These are phyloP conservation scores for Pipistrellus pipistrellus DNA, from an alignment of 2,797 vertebrate species.

Conservation along the genomic window DNA sequence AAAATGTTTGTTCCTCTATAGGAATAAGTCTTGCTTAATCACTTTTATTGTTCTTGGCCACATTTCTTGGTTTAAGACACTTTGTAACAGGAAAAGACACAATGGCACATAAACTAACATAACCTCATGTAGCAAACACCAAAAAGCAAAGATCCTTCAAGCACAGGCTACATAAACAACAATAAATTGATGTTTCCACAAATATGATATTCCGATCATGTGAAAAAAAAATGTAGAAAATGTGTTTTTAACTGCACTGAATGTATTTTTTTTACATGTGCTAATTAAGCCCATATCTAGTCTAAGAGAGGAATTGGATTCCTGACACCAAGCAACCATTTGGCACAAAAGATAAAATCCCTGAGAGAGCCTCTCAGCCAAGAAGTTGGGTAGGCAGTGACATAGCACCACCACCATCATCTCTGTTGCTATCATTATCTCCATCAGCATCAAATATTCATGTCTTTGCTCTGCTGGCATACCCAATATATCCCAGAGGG, in stretches of 20 bases:
- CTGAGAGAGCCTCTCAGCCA: neutral
- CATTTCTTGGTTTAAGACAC: constrained; percentile 48
- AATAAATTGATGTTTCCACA: constrained; percentile 45
- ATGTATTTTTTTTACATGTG: neutral
- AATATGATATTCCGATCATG: neutral
- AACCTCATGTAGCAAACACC: constrained; percentile 62
- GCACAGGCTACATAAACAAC: constrained; percentile 32
- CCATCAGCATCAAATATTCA: constrained; percentile 26
- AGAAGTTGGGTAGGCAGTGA: neutral
- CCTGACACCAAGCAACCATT: neutral
- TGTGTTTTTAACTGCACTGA: constrained; percentile 22
- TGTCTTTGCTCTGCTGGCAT: neutral
- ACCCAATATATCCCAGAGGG: neutral
- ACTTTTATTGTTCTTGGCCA: constrained; percentile 74
- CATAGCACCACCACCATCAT: neutral
- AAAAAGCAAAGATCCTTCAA: constrained; percentile 53
- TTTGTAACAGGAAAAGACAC: constrained; percentile 72
- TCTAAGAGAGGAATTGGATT: neutral
- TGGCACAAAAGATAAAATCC: neutral
- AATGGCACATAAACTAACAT: constrained; percentile 61
- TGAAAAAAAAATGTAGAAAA: constrained; percentile 49
- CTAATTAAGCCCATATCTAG: constrained; percentile 5
- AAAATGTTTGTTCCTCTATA: constrained; percentile 61
- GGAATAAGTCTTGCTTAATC: constrained; percentile 52
- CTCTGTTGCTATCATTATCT: neutral